A percentile compares a stretch with the other conserved stretches of the same genome.
Evolutionary conservation across 2,113 vertebrate species (phyloP).

Genomic region (Felis chaus): DNA sequence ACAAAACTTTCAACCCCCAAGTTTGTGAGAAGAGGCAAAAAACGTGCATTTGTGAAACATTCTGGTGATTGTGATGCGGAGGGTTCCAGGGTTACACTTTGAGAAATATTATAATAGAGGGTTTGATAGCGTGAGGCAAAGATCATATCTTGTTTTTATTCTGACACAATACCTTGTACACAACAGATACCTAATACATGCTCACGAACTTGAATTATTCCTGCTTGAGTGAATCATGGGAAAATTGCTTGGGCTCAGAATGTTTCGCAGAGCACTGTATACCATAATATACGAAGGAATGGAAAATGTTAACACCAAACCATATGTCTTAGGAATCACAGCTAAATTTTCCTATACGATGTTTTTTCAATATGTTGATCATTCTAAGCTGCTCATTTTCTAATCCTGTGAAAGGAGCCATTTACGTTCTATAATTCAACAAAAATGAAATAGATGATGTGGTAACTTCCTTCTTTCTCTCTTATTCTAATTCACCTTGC

Average conservation of each 20-base stretch:
- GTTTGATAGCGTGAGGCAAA: neutral
- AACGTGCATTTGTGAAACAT: neutral
- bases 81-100: neutral
- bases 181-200: neutral
- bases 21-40: neutral
- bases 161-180: neutral
- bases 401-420: slow-evolving; percentile 46
- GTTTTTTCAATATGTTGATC: slow-evolving; percentile 69
- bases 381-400: slow-evolving; percentile 72
- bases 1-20: neutral
- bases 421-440: slow-evolving; percentile 27
- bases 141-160: slow-evolving; percentile 26
- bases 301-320: slow-evolving; percentile 56
- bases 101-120: neutral
- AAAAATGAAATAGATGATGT: slow-evolving; percentile 2
- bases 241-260: slow-evolving; percentile 49
- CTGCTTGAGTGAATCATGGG: slow-evolving; percentile 21
- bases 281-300: slow-evolving; percentile 30
- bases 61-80: neutral
- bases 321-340: slow-evolving; percentile 58
- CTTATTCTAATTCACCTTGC: slow-evolving; percentile 12
- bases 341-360: slow-evolving; percentile 48
- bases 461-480: slow-evolving; percentile 16
- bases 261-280: slow-evolving; percentile 31
- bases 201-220: slow-evolving; percentile 48